Evolutionary conservation across 2,888 invertebrate species (phyloP), one percentile per base, ranked within the genome.

Genomic region (Clusia tigrina): DNA sequence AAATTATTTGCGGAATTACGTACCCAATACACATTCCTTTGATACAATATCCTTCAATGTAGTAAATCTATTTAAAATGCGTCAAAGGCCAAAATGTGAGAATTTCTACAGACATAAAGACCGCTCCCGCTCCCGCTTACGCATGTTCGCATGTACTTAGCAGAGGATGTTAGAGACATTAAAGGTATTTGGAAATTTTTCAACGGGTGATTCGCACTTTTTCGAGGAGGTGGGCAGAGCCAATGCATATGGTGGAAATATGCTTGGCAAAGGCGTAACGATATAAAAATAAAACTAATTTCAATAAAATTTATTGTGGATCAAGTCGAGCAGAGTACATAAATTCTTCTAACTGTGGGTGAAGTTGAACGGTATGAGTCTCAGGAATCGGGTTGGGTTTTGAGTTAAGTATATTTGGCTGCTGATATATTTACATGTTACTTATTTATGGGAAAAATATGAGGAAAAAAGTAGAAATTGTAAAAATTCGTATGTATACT

Each of bases 401-500:
- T 9, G 6, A 32, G 32, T 9, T 32, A 32, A 9, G 12, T 32
- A 32, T 32, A 12, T 32, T 9, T 32, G 32, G 6, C 6, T 32
- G 32, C 12, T 9, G 32, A 9, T 32, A 32, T 5, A 32, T 25
- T 51, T 32, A 17, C 20, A 32, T 51, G 48, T 12, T 17, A n/a
- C n/a, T n/a, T n/a, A n/a, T 48, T 58, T 53, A 17, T 5, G 2
- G 10, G 55, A 20, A 2, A 42, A 42, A 42, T 42, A 42, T 6
- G 42, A n/a, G n/a, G n/a, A n/a, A n/a, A 42, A 42, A 48, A 20
- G 48, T 48, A 48, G 2, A 48, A 48, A 48, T 20, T 48, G 48
- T 56, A 51, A 58, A 59, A 3, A 57, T 60, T 59, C 46, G 17
- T 56, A 54, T n/a, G 51, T 73, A 80, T 80, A 81, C 79, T 79